Conservation (phyloP, 2,888 invertebrate species). For the Amphipyra berbera region DNA sequence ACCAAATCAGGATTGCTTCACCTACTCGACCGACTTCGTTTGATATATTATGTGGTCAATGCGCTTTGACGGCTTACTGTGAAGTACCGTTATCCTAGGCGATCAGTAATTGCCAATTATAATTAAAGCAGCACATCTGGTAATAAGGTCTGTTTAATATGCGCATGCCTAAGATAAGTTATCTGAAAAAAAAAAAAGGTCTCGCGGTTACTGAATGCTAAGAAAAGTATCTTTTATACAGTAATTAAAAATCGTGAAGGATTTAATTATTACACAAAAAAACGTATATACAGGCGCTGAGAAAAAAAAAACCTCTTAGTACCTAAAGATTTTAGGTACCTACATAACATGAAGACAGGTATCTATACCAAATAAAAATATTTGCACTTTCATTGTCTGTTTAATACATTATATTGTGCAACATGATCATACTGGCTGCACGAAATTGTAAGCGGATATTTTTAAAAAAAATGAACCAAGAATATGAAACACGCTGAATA, state of each 20-base stretch:
- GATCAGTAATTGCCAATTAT: conserved; percentile 37
- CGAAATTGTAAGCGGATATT: too few relatives aligned
- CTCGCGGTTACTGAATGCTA: background rate
- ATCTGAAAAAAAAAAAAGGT: background rate
- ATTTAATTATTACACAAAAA: background rate
- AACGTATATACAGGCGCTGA: too few relatives aligned
- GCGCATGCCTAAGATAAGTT: background rate
- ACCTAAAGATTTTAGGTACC: too few relatives aligned
- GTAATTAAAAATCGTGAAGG: too few relatives aligned
- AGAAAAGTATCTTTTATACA: too few relatives aligned
- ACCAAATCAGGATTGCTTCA: conserved; percentile 47
- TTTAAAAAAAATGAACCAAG: conserved; percentile 15
- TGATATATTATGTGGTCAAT: conserved; percentile 42
- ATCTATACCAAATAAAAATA: too few relatives aligned
- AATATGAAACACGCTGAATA: conserved; percentile 77
- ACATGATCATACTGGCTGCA: too few relatives aligned
- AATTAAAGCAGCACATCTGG: conserved; percentile 37
- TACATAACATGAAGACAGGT: too few relatives aligned
- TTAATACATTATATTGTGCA: too few relatives aligned
- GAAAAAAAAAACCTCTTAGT: too few relatives aligned
- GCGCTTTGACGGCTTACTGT: conserved; percentile 28
- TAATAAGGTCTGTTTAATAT: conserved; percentile 17
- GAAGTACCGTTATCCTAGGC: conserved; percentile 29
- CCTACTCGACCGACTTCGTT: conserved; percentile 25
- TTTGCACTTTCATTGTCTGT: too few relatives aligned